Evolutionary conservation across 2,888 invertebrate genomes (phyloP).

Genomic region (Andrena praecox): DNA sequence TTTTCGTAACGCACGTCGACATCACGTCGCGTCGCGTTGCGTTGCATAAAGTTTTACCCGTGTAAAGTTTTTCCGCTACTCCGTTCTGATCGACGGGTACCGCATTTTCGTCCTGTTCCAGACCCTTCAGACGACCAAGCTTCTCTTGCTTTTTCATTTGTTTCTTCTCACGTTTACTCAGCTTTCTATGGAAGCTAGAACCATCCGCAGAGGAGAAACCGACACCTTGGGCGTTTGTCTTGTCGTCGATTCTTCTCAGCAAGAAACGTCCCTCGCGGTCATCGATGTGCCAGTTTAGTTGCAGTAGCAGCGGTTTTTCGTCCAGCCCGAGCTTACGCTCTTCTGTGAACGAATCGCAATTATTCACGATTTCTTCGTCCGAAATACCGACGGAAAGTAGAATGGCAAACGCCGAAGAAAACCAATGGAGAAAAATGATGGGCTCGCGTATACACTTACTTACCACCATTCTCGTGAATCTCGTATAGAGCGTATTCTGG

Average conservation of each 20-base stretch:
- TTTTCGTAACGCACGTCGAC: no score
- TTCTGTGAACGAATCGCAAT: slow-evolving; percentile 86
- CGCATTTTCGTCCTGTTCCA: slow-evolving; percentile 86
- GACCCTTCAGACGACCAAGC: slow-evolving; percentile 91
- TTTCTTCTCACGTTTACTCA: slow-evolving; percentile 99
- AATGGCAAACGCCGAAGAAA: neutral
- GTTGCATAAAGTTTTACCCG: slow-evolving; percentile 86
- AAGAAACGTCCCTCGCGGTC: slow-evolving; percentile 99
- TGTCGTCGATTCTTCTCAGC: slow-evolving; percentile 94
- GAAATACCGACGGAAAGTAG: no score
- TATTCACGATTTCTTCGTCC: no score
- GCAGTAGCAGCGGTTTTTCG: slow-evolving; percentile 98
- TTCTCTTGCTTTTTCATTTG: slow-evolving; percentile 98
- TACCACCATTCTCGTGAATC: slow-evolving; percentile 90
- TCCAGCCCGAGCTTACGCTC: slow-evolving; percentile 95
- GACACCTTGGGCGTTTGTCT: slow-evolving; percentile 89
- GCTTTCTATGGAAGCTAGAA: slow-evolving; percentile 95
- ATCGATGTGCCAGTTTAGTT: slow-evolving; percentile 99
- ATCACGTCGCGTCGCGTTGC: neutral
- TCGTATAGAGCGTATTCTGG: slow-evolving; percentile 90
- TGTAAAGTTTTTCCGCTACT: slow-evolving; percentile 96
- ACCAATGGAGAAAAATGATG: no score
- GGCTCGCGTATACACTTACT: slow-evolving; percentile 44
- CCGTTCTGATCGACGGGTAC: slow-evolving; percentile 89
- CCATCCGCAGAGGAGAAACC: slow-evolving; percentile 89